These are phyloP conservation scores for Alosa alosa DNA, from an alignment of 2,113 vertebrate genomes.

Conservation along the genomic window DNA sequence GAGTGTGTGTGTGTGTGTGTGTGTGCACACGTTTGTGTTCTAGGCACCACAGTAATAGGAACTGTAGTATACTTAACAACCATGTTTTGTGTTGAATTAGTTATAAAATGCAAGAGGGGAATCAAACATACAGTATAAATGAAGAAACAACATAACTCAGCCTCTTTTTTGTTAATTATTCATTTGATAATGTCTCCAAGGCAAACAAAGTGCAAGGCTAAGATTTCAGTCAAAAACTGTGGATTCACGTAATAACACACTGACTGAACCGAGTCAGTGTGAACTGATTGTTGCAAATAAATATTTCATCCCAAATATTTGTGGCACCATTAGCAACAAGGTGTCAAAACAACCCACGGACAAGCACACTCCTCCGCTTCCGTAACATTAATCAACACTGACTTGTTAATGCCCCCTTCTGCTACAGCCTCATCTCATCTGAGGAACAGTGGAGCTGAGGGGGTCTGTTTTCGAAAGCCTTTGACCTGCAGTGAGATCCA, in stretches of 20 bases:
- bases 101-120: background rate
- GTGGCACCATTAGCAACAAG: background rate
- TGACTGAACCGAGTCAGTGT: background rate
- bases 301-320: background rate
- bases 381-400: background rate
- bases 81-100: slow-evolving; percentile 1
- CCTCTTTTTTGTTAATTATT: background rate
- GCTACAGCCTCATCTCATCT: background rate
- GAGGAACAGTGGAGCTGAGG: background rate
- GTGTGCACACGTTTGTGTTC: background rate
- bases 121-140: background rate
- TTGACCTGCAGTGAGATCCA: background rate
- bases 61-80: background rate
- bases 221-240: background rate
- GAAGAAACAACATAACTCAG: background rate
- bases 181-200: background rate
- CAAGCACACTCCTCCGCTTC: background rate
- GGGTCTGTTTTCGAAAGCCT: background rate
- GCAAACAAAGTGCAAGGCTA: background rate
- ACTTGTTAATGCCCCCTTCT: background rate
- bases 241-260: background rate
- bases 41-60: too few relatives aligned
- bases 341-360: slow-evolving; percentile 3
- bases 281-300: background rate
- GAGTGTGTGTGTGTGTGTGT: background rate